Base-by-base conservation (phyloP, 2,113 vertebrate species). In the Saccopteryx bilineata region DNA sequence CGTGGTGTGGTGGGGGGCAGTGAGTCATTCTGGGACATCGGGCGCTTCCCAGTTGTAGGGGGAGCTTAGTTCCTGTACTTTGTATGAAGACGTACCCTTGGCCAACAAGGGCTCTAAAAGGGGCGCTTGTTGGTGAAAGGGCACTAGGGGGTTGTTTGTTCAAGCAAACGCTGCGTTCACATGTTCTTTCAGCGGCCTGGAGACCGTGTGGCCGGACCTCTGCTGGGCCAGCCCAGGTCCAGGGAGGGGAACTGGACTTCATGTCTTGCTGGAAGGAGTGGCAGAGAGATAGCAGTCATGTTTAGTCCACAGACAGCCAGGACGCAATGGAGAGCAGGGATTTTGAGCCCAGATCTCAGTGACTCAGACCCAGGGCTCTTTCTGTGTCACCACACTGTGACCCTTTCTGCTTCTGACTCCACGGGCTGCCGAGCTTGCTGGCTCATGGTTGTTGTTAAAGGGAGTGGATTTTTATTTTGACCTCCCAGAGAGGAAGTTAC, bases 391-490 rank as follows among this genome's bases (percentile, higher is more conserved):
- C 9, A 14, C 1, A 9, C 69, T 18, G 5, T 9, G 17, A 65
- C 18, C 74, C 48, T 83, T 71, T 96, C 92, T 93, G 78, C 63
- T 78, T 75, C 33, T 31, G 33, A 46, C n/a, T 84, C 80, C 54
- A 33, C 39, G 48, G 13, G 46, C 31, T 69, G 10, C 68, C 54
- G 1, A 21, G 68, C 46, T 76, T 80, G 18, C 85, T 72, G 63
- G n/a, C 61, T 26, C 7, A 0, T 1, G 0, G 28, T 33, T 68
- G 72, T 46, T 11, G 15, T 24, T 50, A 56, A 63, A 90, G 60
- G 84, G 46, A 71, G 31, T 33, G 58, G 33, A 24, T 78, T 88
- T 87, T 87, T 76, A n/a, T 72, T 95, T 82, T 85, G 71, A 33
- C 33, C 10, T 84, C 84, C 56, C 61, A 66, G 48, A 66, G 23